These are phyloP conservation scores for Athalia cordata DNA, from an alignment of 2,888 invertebrate genomes.

Conservation along the genomic window DNA sequence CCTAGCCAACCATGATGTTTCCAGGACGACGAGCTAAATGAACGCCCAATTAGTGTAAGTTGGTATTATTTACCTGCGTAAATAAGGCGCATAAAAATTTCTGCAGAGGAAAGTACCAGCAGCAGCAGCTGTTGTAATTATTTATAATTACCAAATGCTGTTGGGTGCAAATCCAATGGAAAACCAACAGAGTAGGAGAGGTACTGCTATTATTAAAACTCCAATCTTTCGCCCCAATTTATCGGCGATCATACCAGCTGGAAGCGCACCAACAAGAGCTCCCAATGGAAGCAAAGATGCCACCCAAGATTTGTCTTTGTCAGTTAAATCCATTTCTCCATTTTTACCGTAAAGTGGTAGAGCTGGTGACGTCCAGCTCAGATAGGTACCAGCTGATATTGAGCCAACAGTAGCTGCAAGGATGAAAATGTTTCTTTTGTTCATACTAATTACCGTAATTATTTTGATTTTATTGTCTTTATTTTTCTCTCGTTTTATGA, in stretches of 20 bases:
- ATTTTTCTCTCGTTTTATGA: no score
- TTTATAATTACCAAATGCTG: slow-evolving; percentile 48
- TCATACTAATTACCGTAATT: background rate
- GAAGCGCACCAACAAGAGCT: slow-evolving; percentile 57
- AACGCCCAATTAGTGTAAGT: no score
- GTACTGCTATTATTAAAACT: slow-evolving; percentile 57
- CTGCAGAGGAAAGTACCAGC: background rate
- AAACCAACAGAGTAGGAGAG: slow-evolving; percentile 60
- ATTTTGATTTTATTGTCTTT: no score
- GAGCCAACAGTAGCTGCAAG: slow-evolving; percentile 77
- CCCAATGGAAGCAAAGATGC: slow-evolving; percentile 63
- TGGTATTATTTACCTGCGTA: no score
- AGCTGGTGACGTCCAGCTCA: slow-evolving; percentile 79
- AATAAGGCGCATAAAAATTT: background rate
- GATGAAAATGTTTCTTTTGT: slow-evolving; percentile 26
- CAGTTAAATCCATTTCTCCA: slow-evolving; percentile 51
- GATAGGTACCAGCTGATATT: slow-evolving; percentile 76
- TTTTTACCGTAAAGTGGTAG: slow-evolving; percentile 67
- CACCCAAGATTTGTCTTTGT: slow-evolving; percentile 59
- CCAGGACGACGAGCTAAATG: no score
- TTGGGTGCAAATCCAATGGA: slow-evolving; percentile 52
- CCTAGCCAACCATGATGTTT: no score
- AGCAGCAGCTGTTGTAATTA: background rate
- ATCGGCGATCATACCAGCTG: slow-evolving; percentile 55
- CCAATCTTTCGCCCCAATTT: slow-evolving; percentile 59